Evolutionary conservation across 2,113 vertebrate species (phyloP).

Genomic region (Coreoperca whiteheadi): DNA sequence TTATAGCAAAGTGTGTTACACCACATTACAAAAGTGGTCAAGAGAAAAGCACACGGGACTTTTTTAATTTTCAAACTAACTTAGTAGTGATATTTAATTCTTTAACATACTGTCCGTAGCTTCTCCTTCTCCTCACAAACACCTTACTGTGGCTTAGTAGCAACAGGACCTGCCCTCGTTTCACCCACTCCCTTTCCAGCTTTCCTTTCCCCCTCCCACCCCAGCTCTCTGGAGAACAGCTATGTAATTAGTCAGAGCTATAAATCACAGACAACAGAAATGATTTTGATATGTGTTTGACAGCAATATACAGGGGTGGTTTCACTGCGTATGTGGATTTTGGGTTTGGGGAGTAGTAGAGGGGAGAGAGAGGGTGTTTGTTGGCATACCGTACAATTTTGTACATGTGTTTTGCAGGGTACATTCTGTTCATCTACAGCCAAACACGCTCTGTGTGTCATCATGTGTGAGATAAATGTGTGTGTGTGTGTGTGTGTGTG

Average conservation of each 20-base stretch:
- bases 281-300: slow-evolving; percentile 33
- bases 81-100: no score
- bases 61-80: no score
- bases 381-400: neutral
- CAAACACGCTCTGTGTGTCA: neutral
- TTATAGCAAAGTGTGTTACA: no score
- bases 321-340: slow-evolving; percentile 26
- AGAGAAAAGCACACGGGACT: no score
- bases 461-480: neutral
- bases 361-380: neutral
- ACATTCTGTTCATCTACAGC: neutral
- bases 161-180: slow-evolving; percentile 30
- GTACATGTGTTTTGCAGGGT: slow-evolving; percentile 4
- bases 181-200: slow-evolving; percentile 5
- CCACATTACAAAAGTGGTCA: no score
- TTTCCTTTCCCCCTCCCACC: neutral
- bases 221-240: slow-evolving; percentile 33
- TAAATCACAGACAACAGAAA: slow-evolving; percentile 56
- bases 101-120: neutral
- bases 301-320: slow-evolving; percentile 3
- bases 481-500: neutral
- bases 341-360: neutral
- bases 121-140: neutral
- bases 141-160: neutral
- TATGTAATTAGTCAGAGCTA: slow-evolving; percentile 54